Base-by-base conservation (phyloP, 2,113 vertebrate species). In the Aegotheles bennettii region DNA sequence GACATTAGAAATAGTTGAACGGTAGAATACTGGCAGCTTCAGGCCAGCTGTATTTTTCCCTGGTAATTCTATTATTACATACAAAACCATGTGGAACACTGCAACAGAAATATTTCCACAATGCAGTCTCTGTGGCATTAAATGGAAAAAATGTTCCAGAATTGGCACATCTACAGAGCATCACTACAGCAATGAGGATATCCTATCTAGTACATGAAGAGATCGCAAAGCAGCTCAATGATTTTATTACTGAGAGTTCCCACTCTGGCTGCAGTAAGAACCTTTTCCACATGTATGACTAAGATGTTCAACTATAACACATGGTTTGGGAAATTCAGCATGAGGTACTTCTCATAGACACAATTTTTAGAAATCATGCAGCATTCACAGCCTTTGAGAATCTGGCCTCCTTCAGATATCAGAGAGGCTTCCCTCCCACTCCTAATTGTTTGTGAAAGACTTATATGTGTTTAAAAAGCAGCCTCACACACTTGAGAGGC, bases 61-160 rank as follows among this genome's bases (percentile, higher is more conserved):
- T 87, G 31, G 59, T 73, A 84, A 40, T 87, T 87, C 84, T 84
- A 91, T 94, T 95, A 92, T 95, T 82, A 76, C 35, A 31, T 65
- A 73, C 61, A 84, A 94, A 87, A 71, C 51, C 89, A 89, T 60
- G 75, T 53, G 61, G 54, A 88, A 42, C 11, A 6, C 81, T 74
- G 57, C 82, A 84, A 65, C 70, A 50, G 84, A 82, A 93, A 47
- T 82, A 93, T 45, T 89, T 95, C 84, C 78, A 56, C 69, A 65
- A 61, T 78, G 74, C 1, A 9, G 70, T 56, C 78, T 89, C 81
- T 87, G 48, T 87, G 87, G 87, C 65, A 90, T 76, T 59, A 78
- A 84, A 89, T 42, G 65, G 84, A 96, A 95, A 94, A 96, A 87
- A 87, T 71, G 40, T 87, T 85, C 84, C 78, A 87, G 74, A 93